Evolutionary conservation across 2,797 vertebrate genomes (phyloP), one percentile per base, ranked within the genome.

Genomic region (Crypturellus tataupa): DNA sequence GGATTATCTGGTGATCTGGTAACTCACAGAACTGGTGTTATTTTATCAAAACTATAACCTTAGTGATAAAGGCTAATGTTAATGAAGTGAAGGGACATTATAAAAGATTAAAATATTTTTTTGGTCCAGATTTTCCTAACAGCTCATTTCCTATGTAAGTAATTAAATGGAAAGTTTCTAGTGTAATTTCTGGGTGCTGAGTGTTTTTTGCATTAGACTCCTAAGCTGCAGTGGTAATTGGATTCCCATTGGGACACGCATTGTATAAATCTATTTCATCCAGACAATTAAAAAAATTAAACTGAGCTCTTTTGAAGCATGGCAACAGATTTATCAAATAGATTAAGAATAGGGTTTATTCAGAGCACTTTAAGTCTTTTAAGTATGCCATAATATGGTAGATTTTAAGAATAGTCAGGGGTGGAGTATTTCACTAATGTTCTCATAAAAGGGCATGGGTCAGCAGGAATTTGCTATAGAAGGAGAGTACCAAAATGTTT

Each of bases 401-500:
- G 29, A 8, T 51, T 71, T 37, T 31, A 51, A 71, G 33, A 55
- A 37, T 17, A 68, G 65, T 17, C 35, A 69, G 68, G 39, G 42
- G 53, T 31, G 19, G 18, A 86, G 9, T 31, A 53, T 37, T 82
- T 53, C 35, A 80, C 23, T 31, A 77, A 10, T 3, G 23, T 39
- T 31, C 49, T 67, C 40, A 67, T 56, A 44, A 67, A 53, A 82
- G 12, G 65, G 6, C 51, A 63, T 8, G 12, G 47, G 71, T 80
- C 71, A 83, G 35, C 39, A 75, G 42, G 15, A 79, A 46, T 1
- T 1, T 33, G 13, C 15, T 39, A 53, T 5, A 62, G 53, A 85
- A 68, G 0, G 0, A 83, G 29, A 62, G 14, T 17, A 85, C 14
- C 6, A 65, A 65, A 20, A 60, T 0, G 2, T 12, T 12, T 51